Evolutionary conservation across 2,113 vertebrate genomes (phyloP).

Genomic region (Prionailurus bengalensis): DNA sequence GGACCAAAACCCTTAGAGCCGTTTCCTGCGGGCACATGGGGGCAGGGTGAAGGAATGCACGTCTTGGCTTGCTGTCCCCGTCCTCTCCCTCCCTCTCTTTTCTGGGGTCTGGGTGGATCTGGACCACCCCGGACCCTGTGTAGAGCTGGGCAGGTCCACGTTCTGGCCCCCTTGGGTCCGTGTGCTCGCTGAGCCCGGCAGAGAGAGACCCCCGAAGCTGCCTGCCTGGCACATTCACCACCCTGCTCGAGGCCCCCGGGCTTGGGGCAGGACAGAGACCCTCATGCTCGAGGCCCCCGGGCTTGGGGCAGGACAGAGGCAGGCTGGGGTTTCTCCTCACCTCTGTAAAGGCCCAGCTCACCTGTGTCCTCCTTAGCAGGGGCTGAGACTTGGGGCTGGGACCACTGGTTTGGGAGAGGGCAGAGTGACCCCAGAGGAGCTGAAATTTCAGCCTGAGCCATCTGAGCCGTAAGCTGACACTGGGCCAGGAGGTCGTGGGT

Average conservation of each 20-base stretch:
- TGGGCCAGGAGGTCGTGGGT: background rate
- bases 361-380: background rate
- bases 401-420: background rate
- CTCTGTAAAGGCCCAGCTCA: rapidly evolving
- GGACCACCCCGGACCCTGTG: background rate
- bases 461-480: rapidly evolving
- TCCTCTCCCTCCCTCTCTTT: background rate
- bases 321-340: background rate
- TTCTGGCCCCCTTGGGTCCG: background rate
- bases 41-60: rapidly evolving
- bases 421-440: background rate
- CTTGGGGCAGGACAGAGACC: background rate
- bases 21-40: rapidly evolving
- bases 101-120: background rate
- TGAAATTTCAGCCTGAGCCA: background rate
- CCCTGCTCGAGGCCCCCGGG: background rate
- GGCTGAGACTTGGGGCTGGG: background rate
- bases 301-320: too few relatives aligned
- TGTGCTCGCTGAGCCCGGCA: background rate
- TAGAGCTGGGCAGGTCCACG: background rate
- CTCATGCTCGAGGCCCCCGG: too few relatives aligned
- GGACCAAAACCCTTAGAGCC: background rate
- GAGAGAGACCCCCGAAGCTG: background rate
- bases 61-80: rapidly evolving
- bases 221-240: background rate